These are phyloP conservation scores for Pyrrhia umbra DNA, from an alignment of 2,888 invertebrate species.

Conservation along the genomic window DNA sequence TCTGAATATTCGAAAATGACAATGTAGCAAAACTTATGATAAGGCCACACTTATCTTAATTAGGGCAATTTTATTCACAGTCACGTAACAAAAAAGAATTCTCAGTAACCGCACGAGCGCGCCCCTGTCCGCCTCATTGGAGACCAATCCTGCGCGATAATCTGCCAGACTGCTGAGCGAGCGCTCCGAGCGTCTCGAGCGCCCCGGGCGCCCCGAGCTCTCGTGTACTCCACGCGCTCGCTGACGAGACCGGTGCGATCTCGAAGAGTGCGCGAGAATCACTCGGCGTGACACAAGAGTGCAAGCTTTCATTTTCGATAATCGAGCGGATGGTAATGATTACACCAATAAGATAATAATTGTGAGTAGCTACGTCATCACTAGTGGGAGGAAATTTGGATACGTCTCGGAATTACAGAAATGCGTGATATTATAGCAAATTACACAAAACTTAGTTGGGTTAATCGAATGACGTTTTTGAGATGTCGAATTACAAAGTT, in stretches of 20 bases:
- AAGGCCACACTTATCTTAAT: conserved; percentile 40
- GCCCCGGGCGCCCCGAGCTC: background rate
- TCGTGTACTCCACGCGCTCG: too few relatives aligned
- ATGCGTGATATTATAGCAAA: background rate
- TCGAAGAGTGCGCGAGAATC: conserved; percentile 1
- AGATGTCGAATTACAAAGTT: too few relatives aligned
- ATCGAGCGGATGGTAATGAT: conserved; percentile 4
- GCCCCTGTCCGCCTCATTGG: conserved; percentile 29
- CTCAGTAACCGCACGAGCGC: conserved; percentile 30
- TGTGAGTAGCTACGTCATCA: background rate
- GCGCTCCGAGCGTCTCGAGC: conserved; percentile 7
- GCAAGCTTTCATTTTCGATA: conserved; percentile 12
- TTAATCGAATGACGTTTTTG: too few relatives aligned
- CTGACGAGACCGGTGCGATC: conserved; percentile 16
- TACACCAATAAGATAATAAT: background rate
- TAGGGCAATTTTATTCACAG: conserved; percentile 35
- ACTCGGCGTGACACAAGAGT: conserved; percentile 2
- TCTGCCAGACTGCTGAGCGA: conserved; percentile 30
- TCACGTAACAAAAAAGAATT: conserved; percentile 26
- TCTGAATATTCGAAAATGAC: conserved; percentile 4
- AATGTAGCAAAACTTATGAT: conserved; percentile 1
- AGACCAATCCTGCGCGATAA: conserved; percentile 38
- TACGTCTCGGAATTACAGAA: background rate
- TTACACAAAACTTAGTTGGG: background rate
- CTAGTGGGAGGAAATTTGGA: background rate